Evolutionary conservation across 2,797 vertebrate species (phyloP).

Genomic region (Mormyrus hasselquistii): DNA sequence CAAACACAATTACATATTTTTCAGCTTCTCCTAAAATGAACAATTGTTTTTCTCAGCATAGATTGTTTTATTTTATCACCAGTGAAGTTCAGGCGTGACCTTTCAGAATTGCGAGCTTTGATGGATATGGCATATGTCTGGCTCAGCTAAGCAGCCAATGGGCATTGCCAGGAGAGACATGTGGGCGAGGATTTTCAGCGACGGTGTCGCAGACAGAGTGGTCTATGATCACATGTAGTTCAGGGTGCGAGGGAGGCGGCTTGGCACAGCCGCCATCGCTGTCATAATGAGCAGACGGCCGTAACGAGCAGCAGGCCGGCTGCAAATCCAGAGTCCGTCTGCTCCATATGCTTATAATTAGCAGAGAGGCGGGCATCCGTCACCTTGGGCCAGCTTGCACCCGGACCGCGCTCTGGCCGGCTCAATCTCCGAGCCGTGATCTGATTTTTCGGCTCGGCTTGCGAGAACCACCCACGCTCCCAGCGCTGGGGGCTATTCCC

Average conservation of each 20-base stretch:
- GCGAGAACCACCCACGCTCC: not conserved
- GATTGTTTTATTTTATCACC: not conserved
- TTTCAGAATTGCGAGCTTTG: not conserved
- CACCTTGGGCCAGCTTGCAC: not conserved
- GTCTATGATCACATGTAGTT: not conserved
- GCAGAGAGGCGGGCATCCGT: not conserved
- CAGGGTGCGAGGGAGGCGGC: not conserved
- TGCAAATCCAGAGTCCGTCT: not conserved
- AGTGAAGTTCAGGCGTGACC: not conserved
- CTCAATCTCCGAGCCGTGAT: not conserved
- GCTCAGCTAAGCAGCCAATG: not conserved
- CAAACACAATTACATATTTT: not conserved
- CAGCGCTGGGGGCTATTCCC: not conserved
- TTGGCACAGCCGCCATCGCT: not conserved
- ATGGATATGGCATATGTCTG: not conserved
- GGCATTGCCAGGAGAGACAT: not conserved
- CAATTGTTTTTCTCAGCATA: not conserved
- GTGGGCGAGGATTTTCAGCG: not conserved
- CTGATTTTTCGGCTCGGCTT: not conserved
- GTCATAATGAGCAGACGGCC: not conserved
- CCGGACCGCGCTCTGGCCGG: not conserved
- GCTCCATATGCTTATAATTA: conserved; percentile 13
- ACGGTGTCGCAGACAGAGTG: not conserved
- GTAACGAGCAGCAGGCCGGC: not conserved
- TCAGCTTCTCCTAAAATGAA: not conserved